Evolutionary conservation across 2,888 invertebrate genomes (phyloP), one percentile per base, ranked within the genome.

Genomic region (Parochlus steinenii): DNA sequence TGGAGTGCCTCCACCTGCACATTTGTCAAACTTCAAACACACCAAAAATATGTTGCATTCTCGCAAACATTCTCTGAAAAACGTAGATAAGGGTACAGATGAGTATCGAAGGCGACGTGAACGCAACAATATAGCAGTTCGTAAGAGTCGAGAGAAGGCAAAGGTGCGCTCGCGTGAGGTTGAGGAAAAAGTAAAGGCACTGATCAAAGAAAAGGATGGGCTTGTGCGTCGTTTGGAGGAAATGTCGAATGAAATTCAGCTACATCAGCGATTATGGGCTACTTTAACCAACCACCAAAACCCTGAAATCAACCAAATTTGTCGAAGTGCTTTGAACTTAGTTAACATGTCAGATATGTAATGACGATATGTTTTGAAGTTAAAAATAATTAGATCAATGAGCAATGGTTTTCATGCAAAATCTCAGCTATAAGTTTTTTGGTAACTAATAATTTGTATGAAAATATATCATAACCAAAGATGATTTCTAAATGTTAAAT

Each of bases 81-180:
- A 73, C 45, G 68, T 86, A 49, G 89, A 90, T 62, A 93, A 93
- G 63, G 82, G 85, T 42, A 89, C 86, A 48, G 87, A 89, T 51
- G 95, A 95, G 58, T 95, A 95, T 61, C 70, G 87, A 46, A 67
- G 90, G 42, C 65, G 92, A 43, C 68, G 95, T 26, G 92, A 92
- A 53, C 69, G 93, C 45, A 95, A 95, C 61, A 95, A 95, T 58
- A 87, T 95, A 47, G 95, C 95, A 3, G 95, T 95, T 39, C 66
- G 95, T 42, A 95, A 95, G 57, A 89, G 87, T 39, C 73, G 95
- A 43, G 93, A 93, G 59, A 95, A 95, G 64, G 93, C 93, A 38
- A 93, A 93, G 64, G 78, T 86, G 40, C 75, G 90, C 36, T 86
- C 90, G 37, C 66, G 83, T 41, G 92, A 92, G 53, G 93, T 93